phyloP scores from a whole-genome alignment of 2,797 vertebrate species.

The Varecia variegata region DNA sequence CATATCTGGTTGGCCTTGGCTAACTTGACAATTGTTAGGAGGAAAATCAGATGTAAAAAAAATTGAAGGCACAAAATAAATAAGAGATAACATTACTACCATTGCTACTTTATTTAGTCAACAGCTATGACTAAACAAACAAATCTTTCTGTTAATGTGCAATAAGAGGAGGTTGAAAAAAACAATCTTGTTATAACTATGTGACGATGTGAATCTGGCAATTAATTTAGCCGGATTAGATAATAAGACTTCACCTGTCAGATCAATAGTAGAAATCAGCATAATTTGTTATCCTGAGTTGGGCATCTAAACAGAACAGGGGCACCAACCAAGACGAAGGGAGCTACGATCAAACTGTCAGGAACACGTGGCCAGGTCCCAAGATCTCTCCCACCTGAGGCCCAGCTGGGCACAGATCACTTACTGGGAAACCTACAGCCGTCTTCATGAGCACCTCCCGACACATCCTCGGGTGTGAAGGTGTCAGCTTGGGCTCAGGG shows the following conservation, averaged over 20 bases:
- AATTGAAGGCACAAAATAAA: constrained; percentile 4
- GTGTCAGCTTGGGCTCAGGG: constrained; percentile 87
- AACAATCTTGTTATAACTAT: background rate
- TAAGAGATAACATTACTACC: background rate
- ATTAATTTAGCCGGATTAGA: background rate
- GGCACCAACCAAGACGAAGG: background rate
- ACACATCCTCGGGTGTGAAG: constrained; percentile 83
- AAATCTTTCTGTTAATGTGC: background rate
- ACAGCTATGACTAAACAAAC: background rate
- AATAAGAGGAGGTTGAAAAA: background rate
- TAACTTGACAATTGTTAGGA: background rate
- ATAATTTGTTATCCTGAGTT: background rate
- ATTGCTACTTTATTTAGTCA: background rate
- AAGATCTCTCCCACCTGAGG: background rate
- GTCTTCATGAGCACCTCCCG: constrained; percentile 88
- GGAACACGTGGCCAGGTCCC: background rate
- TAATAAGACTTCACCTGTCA: background rate
- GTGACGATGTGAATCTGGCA: background rate
- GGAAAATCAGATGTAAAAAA: background rate
- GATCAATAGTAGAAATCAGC: background rate
- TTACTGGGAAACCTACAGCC: constrained; percentile 84
- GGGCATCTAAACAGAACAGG: background rate
- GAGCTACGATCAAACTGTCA: background rate
- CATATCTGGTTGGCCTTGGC: background rate
- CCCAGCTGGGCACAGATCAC: constrained; percentile 35